Conservation (phyloP, 1,140 invertebrate species). For the Drosophila rufa region DNA sequence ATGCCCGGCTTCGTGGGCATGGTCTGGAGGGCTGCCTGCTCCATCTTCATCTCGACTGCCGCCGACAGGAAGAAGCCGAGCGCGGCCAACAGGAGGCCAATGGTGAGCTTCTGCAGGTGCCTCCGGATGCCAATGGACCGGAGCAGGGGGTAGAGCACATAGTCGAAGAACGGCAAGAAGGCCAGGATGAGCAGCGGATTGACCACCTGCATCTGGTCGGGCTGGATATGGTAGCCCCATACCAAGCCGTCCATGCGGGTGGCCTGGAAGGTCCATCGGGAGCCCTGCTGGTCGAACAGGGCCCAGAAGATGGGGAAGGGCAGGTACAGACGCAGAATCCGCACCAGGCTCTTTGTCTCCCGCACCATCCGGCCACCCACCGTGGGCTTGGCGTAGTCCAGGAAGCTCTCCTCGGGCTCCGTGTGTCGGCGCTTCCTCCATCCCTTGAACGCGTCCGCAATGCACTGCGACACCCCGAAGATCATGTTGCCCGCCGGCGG, state of each 20-base stretch:
- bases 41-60: conserved; percentile 91
- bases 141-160: conserved; percentile 88
- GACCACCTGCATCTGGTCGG: conserved; percentile 96
- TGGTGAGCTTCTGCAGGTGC: conserved; percentile 91
- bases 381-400: conserved; percentile 92
- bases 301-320: conserved; percentile 94
- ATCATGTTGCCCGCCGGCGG: conserved; percentile 94
- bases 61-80: conserved; percentile 94
- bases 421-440: conserved; percentile 86
- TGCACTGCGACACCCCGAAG: conserved; percentile 90
- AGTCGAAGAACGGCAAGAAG: conserved; percentile 95
- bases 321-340: conserved; percentile 90
- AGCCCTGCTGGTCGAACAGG: conserved; percentile 94
- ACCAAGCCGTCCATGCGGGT: conserved; percentile 94
- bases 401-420: conserved; percentile 88
- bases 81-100: conserved; percentile 93
- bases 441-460: conserved; percentile 87
- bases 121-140: conserved; percentile 84
- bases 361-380: conserved; percentile 88
- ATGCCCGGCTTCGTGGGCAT: conserved; percentile 85
- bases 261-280: conserved; percentile 98
- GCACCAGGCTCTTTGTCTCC: conserved; percentile 89
- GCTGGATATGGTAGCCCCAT: conserved; percentile 89
- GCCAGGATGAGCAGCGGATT: conserved; percentile 94
- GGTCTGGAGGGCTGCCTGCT: conserved; percentile 88